Evolutionary conservation across 1,140 invertebrate genomes (phyloP).

Genomic region (Penaeus chinensis): DNA sequence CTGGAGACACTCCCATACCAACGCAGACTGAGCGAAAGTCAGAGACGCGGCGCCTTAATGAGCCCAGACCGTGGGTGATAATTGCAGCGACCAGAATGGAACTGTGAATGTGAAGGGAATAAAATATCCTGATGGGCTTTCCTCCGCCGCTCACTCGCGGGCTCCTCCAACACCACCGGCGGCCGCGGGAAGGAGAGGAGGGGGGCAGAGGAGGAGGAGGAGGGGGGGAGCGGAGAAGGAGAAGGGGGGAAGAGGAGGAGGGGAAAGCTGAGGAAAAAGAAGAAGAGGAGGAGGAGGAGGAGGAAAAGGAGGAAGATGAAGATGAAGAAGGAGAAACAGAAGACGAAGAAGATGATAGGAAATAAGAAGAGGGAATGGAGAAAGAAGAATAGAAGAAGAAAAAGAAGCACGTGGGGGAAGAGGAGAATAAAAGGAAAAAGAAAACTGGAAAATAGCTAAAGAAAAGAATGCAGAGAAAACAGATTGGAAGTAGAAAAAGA

Average conservation of each 20-base stretch:
- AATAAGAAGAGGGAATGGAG: background rate
- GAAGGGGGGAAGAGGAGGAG: background rate
- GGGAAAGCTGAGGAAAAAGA: background rate
- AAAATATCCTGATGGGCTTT: slow-evolving; percentile 60
- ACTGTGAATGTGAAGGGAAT: slow-evolving; percentile 61
- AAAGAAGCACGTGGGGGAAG: background rate
- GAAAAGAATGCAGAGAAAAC: no score
- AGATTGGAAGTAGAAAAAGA: no score
- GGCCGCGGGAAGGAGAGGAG: background rate
- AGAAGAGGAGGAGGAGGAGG: background rate
- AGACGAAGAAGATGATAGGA: background rate
- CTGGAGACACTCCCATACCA: slow-evolving; percentile 29
- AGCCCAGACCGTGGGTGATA: slow-evolving; percentile 53
- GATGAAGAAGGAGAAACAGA: background rate
- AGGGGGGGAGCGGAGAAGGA: background rate
- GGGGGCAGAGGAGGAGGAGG: background rate
- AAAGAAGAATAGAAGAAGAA: background rate
- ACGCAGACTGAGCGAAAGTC: slow-evolving; percentile 47
- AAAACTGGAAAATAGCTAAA: background rate
- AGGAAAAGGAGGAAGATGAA: background rate
- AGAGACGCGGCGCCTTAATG: slow-evolving; percentile 44
- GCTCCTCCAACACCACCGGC: background rate
- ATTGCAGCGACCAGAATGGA: slow-evolving; percentile 58
- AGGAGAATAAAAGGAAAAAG: background rate
- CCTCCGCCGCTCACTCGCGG: slow-evolving; percentile 29